Base-by-base conservation (phyloP, 2,797 vertebrate genomes). In the Xyrichtys novacula region DNA sequence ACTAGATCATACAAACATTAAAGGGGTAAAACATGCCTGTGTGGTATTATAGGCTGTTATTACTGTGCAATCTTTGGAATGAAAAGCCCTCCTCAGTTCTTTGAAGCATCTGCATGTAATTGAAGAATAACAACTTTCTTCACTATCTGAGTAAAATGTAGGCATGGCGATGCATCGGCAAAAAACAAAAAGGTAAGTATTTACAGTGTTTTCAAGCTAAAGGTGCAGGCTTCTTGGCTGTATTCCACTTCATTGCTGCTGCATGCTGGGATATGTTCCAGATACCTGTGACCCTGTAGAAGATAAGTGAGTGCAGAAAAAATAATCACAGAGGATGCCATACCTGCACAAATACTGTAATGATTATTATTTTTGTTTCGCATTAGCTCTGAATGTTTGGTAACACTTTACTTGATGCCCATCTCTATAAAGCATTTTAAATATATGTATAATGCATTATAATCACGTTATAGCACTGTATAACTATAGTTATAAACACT, bases 211-310 rank as follows among this genome's bases (percentile, higher is more conserved):
- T 19, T 10, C 1, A 12, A 15, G 22, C 17, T 46, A 38, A 50
- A 36, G 46, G 4, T 11, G 44, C 15, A 64, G 14, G 39, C 40
- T 40, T 55, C 42, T 15, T 55, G 25, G 38, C n/a, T 32, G 28
- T 42, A 20, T 16, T 8, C 19, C 15, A 26, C 9, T 20, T 68
- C 6, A 32, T 39, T 12, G 32, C 22, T 15, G 57, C 17, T 57
- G 36, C 65, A 66, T 48, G 25, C 32, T 47, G 25, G 25, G 61
- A 53, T 31, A 19, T n/a, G 6, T 22, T 47, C 26, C 56, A 56
- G 12, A 7, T 22, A 28, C 32, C 4, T 43, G 5, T 52, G 22
- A 59, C 22, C 38, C 14, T 20, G 29, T 25, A 52, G n/a, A 32
- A 20, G 20, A 40, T 25, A 25, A 25, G 54, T 2, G 1, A 38